A percentile compares a stretch with the other conserved stretches of the same genome.
Conservation (phyloP, 2,888 invertebrate species). For the Fissipunctia ypsillon region DNA sequence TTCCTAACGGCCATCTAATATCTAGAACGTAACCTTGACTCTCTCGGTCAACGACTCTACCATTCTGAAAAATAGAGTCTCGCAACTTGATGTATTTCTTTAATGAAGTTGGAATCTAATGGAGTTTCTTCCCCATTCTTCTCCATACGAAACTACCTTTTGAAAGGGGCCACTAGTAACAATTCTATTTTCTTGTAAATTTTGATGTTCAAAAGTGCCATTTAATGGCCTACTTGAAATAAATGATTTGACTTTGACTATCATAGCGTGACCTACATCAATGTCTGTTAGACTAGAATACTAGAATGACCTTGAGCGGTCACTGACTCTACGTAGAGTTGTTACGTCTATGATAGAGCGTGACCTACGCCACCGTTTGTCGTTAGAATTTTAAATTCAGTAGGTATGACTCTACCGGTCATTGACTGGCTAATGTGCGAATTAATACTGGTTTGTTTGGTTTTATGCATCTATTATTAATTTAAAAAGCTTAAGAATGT, state of each 20-base stretch:
- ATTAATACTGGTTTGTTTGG: slow-evolving; percentile 4
- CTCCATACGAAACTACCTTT: not conserved
- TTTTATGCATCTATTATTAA: not conserved
- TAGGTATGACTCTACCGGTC: slow-evolving; percentile 56
- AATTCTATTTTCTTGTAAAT: too few species aligned
- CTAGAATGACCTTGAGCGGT: slow-evolving; percentile 54
- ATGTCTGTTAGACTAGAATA: slow-evolving; percentile 35
- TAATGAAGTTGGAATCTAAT: not conserved
- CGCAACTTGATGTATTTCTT: slow-evolving; percentile 15
- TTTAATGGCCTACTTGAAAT: not conserved
- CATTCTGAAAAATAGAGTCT: slow-evolving; percentile 34
- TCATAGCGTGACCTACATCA: slow-evolving; percentile 54
- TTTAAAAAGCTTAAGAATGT: too few species aligned
- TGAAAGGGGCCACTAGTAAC: not conserved
- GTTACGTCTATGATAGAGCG: slow-evolving; percentile 51
- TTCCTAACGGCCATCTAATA: slow-evolving; percentile 35
- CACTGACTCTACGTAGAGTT: slow-evolving; percentile 48
- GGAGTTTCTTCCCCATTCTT: not conserved
- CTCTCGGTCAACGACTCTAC: slow-evolving; percentile 45
- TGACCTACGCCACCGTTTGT: slow-evolving; percentile 51
- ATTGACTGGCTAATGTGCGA: slow-evolving; percentile 29
- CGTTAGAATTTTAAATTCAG: slow-evolving; percentile 48
- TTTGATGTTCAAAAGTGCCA: not conserved
- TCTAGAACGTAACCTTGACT: slow-evolving; percentile 53
- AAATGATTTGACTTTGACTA: not conserved